A percentile compares a stretch with the other conserved stretches of the same genome.
phyloP scores from a whole-genome alignment of 2,797 vertebrate genomes.

The Melanotaenia parkinsoni region DNA sequence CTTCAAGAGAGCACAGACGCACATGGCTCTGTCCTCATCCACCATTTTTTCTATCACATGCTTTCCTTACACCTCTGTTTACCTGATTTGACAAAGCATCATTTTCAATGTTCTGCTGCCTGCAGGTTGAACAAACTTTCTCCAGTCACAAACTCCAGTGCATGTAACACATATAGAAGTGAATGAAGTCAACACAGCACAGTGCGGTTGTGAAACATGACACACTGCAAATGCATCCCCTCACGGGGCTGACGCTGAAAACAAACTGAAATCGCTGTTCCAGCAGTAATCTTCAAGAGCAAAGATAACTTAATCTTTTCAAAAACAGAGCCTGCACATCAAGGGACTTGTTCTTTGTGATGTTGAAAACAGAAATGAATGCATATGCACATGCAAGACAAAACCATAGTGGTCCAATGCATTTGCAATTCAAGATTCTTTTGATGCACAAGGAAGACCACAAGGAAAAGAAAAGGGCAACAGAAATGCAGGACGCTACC shows the following conservation, averaged over 20 bases:
- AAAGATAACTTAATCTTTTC: neutral
- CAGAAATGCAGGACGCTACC: constrained; percentile 31
- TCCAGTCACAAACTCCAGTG: constrained; percentile 4
- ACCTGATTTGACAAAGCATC: constrained; percentile 33
- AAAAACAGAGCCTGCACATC: constrained; percentile 35
- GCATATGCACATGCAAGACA: constrained; percentile 6
- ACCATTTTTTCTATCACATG: constrained; percentile 38
- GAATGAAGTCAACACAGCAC: constrained; percentile 19
- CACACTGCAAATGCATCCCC: constrained; percentile 7
- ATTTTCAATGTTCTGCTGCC: constrained; percentile 21
- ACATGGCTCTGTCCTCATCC: constrained; percentile 39
- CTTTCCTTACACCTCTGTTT: constrained; percentile 25
- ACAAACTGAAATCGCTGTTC: neutral
- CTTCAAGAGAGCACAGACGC: constrained; percentile 47
- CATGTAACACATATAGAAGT: constrained; percentile 8
- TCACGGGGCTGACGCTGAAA: constrained; percentile 36
- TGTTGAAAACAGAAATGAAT: constrained; percentile 28
- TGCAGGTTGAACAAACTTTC: constrained; percentile 8
- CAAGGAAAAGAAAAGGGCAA: constrained; percentile 32
- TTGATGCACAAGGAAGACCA: constrained; percentile 25
- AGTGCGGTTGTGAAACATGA: constrained; percentile 26
- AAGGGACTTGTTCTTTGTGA: constrained; percentile 45
- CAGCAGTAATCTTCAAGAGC: constrained; percentile 34
- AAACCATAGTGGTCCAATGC: constrained; percentile 50
- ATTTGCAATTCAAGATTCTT: constrained; percentile 56